These are phyloP conservation scores for Eilema depressum DNA, from an alignment of 2,888 invertebrate species.

Conservation along the genomic window DNA sequence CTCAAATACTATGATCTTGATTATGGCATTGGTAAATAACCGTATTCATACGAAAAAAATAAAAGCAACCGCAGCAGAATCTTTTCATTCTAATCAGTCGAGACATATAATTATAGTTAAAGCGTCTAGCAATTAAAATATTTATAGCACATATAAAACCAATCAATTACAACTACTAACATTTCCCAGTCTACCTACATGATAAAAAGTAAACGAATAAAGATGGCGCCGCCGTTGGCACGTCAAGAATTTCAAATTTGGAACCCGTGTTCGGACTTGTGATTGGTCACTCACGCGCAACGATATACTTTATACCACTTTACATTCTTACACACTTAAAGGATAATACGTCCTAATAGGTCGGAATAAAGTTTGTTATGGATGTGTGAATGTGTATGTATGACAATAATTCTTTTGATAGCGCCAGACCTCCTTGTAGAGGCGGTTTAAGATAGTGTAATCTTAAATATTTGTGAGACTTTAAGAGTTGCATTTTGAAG, in stretches of 20 bases:
- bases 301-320: constrained; percentile 54
- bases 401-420: constrained; percentile 56
- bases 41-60: neutral
- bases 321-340: constrained; percentile 6
- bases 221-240: constrained; percentile 67
- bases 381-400: constrained; percentile 21
- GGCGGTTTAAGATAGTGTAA: constrained; percentile 67
- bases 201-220: constrained; percentile 53
- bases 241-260: constrained; percentile 70
- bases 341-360: constrained; percentile 38
- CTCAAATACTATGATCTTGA: too few relatives aligned
- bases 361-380: constrained; percentile 25
- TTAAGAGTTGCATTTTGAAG: constrained; percentile 59
- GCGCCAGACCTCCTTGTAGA: constrained; percentile 62
- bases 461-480: constrained; percentile 69
- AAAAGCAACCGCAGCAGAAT: neutral
- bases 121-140: constrained; percentile 28
- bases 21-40: too few relatives aligned
- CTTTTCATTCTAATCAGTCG: neutral
- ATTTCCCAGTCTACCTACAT: constrained; percentile 40
- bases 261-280: constrained; percentile 62
- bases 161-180: constrained; percentile 35
- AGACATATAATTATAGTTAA: neutral
- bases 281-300: constrained; percentile 69
- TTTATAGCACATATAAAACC: constrained; percentile 29